A percentile compares a stretch with the other conserved stretches of the same genome.
Evolutionary conservation across 2,797 vertebrate genomes (phyloP).

Genomic region (Coendou prehensilis): DNA sequence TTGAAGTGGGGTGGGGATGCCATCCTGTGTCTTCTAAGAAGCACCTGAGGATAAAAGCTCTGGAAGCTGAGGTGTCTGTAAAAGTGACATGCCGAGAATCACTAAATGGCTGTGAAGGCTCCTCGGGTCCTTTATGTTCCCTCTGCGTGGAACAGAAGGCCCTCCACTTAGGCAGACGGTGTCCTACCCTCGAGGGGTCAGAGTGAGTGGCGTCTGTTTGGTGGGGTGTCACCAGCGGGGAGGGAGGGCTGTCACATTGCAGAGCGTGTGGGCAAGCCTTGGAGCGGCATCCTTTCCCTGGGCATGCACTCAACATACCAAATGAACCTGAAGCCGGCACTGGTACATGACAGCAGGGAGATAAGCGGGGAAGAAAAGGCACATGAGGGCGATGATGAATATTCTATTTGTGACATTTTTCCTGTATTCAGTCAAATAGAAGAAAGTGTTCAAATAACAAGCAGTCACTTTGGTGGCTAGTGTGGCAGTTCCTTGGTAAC

Average conservation of each 20-base stretch:
- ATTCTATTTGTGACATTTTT: conserved; percentile 87
- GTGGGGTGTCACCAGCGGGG: conserved; percentile 77
- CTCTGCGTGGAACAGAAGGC: conserved; percentile 60
- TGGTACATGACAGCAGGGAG: conserved; percentile 82
- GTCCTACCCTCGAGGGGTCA: conserved; percentile 81
- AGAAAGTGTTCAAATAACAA: conserved; percentile 86
- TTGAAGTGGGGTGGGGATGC: conserved; percentile 83
- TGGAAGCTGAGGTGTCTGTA: conserved; percentile 84
- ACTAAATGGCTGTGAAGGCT: conserved; percentile 82
- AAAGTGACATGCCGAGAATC: conserved; percentile 82
- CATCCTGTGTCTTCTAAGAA: conserved; percentile 79
- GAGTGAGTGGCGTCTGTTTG: conserved; percentile 81
- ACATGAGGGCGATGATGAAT: conserved; percentile 82
- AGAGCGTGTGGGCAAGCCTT: conserved; percentile 72
- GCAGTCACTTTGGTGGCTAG: conserved; percentile 85
- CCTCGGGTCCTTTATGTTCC: conserved; percentile 77
- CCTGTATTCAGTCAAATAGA: conserved; percentile 87
- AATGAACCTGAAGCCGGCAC: conserved; percentile 82
- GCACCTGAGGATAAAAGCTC: conserved; percentile 85
- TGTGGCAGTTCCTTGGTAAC: conserved; percentile 82
- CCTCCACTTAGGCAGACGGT: conserved; percentile 66
- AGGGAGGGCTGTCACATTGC: conserved; percentile 58
- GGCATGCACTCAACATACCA: conserved; percentile 82
- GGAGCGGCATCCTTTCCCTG: conserved; percentile 68
- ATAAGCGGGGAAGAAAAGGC: conserved; percentile 84